Conservation (phyloP, 2,888 invertebrate species). For the Anoplius nigerrimus region DNA sequence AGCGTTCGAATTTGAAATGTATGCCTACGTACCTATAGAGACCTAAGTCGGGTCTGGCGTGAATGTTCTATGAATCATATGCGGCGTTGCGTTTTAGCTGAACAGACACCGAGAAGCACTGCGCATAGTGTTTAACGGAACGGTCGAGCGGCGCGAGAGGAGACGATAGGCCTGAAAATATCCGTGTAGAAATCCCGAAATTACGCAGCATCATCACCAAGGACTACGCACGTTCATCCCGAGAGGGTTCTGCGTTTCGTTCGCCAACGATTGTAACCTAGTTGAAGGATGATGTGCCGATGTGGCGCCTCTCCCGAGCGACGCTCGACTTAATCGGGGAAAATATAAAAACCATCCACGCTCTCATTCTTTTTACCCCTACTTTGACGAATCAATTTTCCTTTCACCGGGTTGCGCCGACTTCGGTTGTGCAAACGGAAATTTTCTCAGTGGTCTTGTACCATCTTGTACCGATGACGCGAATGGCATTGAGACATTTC, state of each 20-base stretch:
- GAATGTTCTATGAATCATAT: slow-evolving; percentile 49
- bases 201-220: slow-evolving; percentile 52
- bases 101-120: neutral
- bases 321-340: slow-evolving; percentile 31
- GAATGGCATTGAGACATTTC: no score
- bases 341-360: neutral
- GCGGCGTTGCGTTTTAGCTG: slow-evolving; percentile 17
- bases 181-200: slow-evolving; percentile 34
- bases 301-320: slow-evolving; percentile 43
- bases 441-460: no score
- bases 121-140: neutral
- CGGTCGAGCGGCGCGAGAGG: neutral
- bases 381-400: no score
- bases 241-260: slow-evolving; percentile 35
- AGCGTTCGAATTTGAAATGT: neutral
- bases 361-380: no score
- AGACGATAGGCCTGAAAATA: neutral
- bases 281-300: slow-evolving; percentile 13
- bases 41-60: slow-evolving; percentile 14
- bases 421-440: no score
- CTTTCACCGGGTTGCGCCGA: no score
- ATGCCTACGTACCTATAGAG: slow-evolving; percentile 47
- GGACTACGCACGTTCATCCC: slow-evolving; percentile 34
- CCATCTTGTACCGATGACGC: no score
- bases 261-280: slow-evolving; percentile 45